Percentiles rank a stretch among this genome's conserved stretches.
Evolutionary conservation across 2,888 invertebrate species (phyloP).

Genomic region (Tachystola acroxantha): DNA sequence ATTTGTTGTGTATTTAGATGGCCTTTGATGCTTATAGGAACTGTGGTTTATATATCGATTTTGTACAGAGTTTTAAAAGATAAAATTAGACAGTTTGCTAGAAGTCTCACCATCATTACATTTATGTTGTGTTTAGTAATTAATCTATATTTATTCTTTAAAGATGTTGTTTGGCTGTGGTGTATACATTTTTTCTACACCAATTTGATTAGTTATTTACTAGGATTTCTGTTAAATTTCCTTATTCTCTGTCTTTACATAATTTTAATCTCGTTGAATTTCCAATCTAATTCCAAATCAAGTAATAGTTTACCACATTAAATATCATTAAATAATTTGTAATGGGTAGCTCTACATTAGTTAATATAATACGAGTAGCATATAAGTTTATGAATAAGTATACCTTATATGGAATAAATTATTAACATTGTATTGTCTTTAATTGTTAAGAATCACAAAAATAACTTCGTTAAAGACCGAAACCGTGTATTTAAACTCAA

Average conservation of each 20-base stretch:
- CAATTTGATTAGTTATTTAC: conserved; percentile 39
- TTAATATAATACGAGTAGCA: too few species aligned
- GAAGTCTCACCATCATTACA: conserved; percentile 53
- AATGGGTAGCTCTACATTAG: neutral
- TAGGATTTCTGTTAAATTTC: conserved; percentile 51
- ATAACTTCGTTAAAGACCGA: neutral
- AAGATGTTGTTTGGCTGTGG: conserved; percentile 52
- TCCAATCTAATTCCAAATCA: conserved; percentile 35
- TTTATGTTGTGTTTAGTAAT: conserved; percentile 58
- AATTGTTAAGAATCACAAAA: neutral
- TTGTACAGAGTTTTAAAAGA: conserved; percentile 50
- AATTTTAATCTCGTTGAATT: conserved; percentile 44
- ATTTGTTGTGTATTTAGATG: conserved; percentile 53
- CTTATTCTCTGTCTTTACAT: conserved; percentile 50
- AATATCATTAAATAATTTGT: neutral
- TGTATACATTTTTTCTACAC: conserved; percentile 39
- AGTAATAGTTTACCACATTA: conserved; percentile 26
- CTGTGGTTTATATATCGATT: conserved; percentile 44
- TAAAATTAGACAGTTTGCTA: conserved; percentile 52
- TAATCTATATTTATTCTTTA: conserved; percentile 55
- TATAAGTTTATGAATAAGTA: too few species aligned
- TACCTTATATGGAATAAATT: too few species aligned
- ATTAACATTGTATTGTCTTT: too few species aligned
- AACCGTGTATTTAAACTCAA: neutral
- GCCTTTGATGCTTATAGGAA: conserved; percentile 57